Percentiles rank a stretch among this genome's conserved stretches.
These are phyloP conservation scores for Xestia xanthographa DNA, from an alignment of 2,888 invertebrate genomes.

Conservation along the genomic window DNA sequence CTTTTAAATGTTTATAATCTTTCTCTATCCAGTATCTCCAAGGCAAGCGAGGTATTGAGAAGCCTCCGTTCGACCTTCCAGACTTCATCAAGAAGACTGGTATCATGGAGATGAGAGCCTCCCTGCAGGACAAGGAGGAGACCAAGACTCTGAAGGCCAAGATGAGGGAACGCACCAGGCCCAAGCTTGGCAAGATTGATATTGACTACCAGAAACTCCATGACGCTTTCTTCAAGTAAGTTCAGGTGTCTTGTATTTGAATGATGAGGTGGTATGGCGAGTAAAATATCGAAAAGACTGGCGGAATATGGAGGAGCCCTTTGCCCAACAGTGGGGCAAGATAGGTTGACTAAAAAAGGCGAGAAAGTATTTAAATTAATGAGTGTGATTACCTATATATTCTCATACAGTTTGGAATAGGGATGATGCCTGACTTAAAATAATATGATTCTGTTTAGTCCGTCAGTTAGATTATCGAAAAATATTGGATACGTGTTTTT, in stretches of 20 bases:
- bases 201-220: slow-evolving; percentile 99
- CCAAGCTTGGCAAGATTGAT: slow-evolving; percentile 99
- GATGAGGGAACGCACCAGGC: slow-evolving; percentile 98
- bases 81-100: slow-evolving; percentile 99
- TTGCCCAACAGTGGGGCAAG: background rate
- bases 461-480: too few species aligned
- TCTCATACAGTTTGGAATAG: background rate
- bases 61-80: slow-evolving; percentile 99
- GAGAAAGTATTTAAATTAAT: background rate
- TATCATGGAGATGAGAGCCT: slow-evolving; percentile 99
- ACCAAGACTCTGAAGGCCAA: slow-evolving; percentile 98
- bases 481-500: too few species aligned
- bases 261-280: background rate
- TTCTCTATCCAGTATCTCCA: slow-evolving; percentile 92
- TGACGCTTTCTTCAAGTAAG: slow-evolving; percentile 98
- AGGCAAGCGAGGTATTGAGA: slow-evolving; percentile 99
- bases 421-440: too few species aligned
- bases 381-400: background rate
- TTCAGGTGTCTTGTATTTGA: slow-evolving; percentile 15
- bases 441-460: too few species aligned
- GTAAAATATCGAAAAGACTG: background rate
- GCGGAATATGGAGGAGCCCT: background rate
- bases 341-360: background rate
- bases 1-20: background rate
- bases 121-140: slow-evolving; percentile 99